Base-by-base conservation (phyloP, 2,113 vertebrate genomes). In the Carassius gibelio region DNA sequence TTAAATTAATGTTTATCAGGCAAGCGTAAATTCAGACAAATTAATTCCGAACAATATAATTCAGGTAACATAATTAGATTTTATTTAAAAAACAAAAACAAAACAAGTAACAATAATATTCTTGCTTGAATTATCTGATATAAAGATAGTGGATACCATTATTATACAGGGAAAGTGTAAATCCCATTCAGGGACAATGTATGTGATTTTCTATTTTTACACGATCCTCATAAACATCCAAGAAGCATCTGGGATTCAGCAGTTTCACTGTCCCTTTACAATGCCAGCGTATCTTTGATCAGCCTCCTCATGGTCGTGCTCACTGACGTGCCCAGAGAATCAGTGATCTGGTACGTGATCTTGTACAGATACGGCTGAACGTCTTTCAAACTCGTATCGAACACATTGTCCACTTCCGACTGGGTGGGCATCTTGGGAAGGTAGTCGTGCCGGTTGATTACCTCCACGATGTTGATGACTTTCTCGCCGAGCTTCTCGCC, bases 371-470 rank as follows among this genome's bases (percentile, higher is more conserved):
- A 99, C 3, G 98, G 98, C 93, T 99, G 98, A 78, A 99, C 98
- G 8, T 99, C 98, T 90, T 96, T 97, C 87, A 99, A 92, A 88
- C 96, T 96, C 1, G 97, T 99, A 93, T 99, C 98, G 0, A 99
- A 99, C 71, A 99, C 98, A 0, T 98, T 99, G 95, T 98, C 97
- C 94, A 99, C 97, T 90, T 99, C 98, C 0, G 97, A 99, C 91
- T 99, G 97, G 0, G 97, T 99, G 90, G 98, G 98, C 98, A 99
- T 99, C 93, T 99, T 99, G 87, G 98, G 98, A 88, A 99, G 93
- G 89, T 99, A 99, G 83, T 99, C 98, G 0, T 99, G 98, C 55
- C 97, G 95, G 91, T 97, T 99, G 92, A 99, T 99, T 90, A 99
- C 98, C 91, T 99, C 98, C 19, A 99, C 97, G 0, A 99, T 96